Base-by-base conservation (phyloP, 2,797 vertebrate species). In the Iguana delicatissima region DNA sequence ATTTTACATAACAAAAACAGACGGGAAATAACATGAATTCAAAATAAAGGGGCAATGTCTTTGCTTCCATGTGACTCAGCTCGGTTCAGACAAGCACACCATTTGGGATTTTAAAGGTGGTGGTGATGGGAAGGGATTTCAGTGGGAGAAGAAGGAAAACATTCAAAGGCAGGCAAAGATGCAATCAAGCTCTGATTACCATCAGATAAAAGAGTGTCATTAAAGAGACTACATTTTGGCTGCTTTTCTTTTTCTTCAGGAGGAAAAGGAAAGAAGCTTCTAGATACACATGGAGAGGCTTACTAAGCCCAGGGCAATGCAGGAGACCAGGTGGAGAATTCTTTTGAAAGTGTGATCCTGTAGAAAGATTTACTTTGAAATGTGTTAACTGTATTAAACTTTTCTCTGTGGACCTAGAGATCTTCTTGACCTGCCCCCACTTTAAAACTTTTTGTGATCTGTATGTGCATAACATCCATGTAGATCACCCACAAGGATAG, bases 1-100 rank as follows among this genome's bases (percentile, higher is more conserved):
- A 13, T 76, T 91, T 93, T 94, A 90, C 14, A 22, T 59, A 6
- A 6, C 24, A 82, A 91, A 90, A 92, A 4, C 81, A 76, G 1
- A 38, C 16, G 87, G 35, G 16, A 42, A 91, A n/a, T 0, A 9
- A 90, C 50, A 82, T 4, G 6, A 90, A 16, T n/a, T 89, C 64
- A 26, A 92, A 90, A 57, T 0, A 3, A 0, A 1, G 38, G 35
- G 4, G 24, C 32, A 16, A 24, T 64, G 69, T 38, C 42, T 64
- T 50, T 20, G 26, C 59, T 50, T 87, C 69, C 42, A 38, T 64
- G 6, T 3, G 8, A 18, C 24, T 81, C 3, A 18, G 32, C 86
- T 22, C 22, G 22, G 10, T 57, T 35, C 29, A 6, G 46, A 18
- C 29, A 55, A 14, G 59, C 32, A 24, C 46, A 32, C 12, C n/a